Evolutionary conservation across 2,797 vertebrate species (phyloP).

Genomic region (Platyrinchus mystaceus): DNA sequence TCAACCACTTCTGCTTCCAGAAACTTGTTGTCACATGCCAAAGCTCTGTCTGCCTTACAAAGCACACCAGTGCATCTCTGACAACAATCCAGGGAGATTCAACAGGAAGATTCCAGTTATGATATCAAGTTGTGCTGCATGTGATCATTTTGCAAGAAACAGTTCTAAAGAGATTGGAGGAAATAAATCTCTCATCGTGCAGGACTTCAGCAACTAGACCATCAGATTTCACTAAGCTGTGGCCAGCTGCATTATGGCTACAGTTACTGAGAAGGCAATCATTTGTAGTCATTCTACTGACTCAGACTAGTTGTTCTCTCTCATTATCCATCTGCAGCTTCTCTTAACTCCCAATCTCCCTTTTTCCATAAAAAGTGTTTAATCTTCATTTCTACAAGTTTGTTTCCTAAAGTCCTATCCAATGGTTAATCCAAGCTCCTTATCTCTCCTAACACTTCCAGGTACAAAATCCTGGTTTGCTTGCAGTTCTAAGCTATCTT

Average conservation of each 20-base stretch:
- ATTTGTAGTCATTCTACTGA: not conserved
- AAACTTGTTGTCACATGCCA: not conserved
- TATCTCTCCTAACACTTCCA: not conserved
- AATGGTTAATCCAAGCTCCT: not conserved
- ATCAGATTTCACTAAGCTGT: not conserved
- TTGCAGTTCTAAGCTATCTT: not conserved
- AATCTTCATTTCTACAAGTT: not conserved
- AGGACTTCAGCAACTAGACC: not conserved
- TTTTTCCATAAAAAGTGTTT: not conserved
- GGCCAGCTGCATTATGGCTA: not conserved
- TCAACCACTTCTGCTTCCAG: not conserved
- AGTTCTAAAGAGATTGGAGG: not conserved
- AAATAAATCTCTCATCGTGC: not conserved
- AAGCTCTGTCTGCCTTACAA: not conserved
- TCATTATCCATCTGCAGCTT: not conserved
- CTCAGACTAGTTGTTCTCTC: not conserved
- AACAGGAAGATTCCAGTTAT: not conserved
- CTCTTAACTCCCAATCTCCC: not conserved
- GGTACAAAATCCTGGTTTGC: not conserved
- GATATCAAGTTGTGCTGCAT: not conserved
- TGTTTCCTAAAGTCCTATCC: not conserved
- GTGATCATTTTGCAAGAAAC: not conserved
- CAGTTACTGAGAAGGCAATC: not conserved
- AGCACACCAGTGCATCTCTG: accelerated
- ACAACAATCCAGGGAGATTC: not conserved